Percentiles rank a stretch among this genome's conserved stretches.
phyloP scores from a whole-genome alignment of 2,888 invertebrate genomes.

The Capitulum mitella region DNA sequence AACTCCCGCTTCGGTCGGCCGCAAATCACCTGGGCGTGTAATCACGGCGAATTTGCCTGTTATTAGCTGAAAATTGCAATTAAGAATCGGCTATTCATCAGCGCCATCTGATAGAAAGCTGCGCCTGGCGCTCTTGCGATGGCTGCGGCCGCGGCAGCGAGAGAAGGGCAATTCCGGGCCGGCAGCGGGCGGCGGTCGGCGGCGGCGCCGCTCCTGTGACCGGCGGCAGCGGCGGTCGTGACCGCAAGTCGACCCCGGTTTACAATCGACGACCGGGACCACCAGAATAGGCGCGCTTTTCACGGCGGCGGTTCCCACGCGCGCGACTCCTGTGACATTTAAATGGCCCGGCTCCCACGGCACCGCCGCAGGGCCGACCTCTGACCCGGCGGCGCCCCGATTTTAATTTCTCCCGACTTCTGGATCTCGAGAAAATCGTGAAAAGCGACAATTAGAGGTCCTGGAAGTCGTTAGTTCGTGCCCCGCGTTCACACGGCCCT shows the following conservation, averaged over 20 bases:
- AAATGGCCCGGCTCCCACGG: conserved; percentile 11
- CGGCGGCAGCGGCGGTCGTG: background rate
- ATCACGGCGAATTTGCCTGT: background rate
- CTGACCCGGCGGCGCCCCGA: background rate
- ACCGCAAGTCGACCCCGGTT: background rate
- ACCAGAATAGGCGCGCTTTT: conserved; percentile 9
- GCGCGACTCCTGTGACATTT: background rate
- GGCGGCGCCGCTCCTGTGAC: background rate
- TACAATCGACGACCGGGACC: background rate
- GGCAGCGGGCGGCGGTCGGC: too few relatives aligned
- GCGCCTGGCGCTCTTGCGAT: too few relatives aligned
- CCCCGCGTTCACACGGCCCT: background rate
- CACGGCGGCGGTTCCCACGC: conserved; percentile 4
- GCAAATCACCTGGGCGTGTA: background rate
- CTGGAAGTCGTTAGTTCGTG: background rate
- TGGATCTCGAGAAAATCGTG: conserved; percentile 13
- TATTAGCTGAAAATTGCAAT: conserved; percentile 21
- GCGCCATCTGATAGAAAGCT: background rate
- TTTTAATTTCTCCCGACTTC: conserved; percentile 5
- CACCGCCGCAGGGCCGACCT: background rate
- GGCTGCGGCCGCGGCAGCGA: too few relatives aligned
- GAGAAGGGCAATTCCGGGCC: too few relatives aligned
- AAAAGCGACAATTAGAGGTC: conserved; percentile 20
- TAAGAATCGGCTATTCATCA: background rate
- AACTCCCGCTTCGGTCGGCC: background rate